Evolutionary conservation across 2,888 invertebrate species (phyloP).

Genomic region (Thalpophila matura): DNA sequence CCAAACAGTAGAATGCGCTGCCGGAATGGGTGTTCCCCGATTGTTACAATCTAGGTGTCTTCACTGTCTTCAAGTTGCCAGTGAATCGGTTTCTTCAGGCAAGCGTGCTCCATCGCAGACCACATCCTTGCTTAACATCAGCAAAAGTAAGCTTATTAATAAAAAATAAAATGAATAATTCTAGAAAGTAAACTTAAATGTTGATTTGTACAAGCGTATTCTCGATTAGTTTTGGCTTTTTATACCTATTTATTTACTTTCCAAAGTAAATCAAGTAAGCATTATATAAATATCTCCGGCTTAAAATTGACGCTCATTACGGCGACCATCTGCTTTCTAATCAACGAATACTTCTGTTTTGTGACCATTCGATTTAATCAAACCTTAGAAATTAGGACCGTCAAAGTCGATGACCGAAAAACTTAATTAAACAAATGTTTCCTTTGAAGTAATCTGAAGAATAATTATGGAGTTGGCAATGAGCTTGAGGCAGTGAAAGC

Average conservation of each 20-base stretch:
- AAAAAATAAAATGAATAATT: too few species aligned
- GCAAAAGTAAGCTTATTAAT: too few species aligned
- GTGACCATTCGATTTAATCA: slow-evolving; percentile 65
- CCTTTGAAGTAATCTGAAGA: slow-evolving; percentile 49
- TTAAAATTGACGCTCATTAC: slow-evolving; percentile 72
- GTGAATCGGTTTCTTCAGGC: too few species aligned
- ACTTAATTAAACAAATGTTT: slow-evolving; percentile 63
- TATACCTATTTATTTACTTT: slow-evolving; percentile 12
- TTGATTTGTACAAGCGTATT: neutral
- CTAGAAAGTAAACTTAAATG: neutral
- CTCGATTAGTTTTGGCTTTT: neutral
- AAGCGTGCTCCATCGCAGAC: too few species aligned
- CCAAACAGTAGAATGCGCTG: too few species aligned
- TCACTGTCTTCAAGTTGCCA: too few species aligned
- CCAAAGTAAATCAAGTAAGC: slow-evolving; percentile 11
- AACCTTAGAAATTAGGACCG: slow-evolving; percentile 59
- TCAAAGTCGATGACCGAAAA: slow-evolving; percentile 52
- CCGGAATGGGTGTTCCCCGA: too few species aligned
- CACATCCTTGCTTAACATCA: neutral
- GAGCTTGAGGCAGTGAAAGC: neutral
- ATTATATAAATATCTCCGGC: slow-evolving; percentile 60
- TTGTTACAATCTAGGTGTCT: too few species aligned
- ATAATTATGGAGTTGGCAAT: slow-evolving; percentile 19
- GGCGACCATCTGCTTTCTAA: slow-evolving; percentile 78
- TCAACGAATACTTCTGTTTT: slow-evolving; percentile 71